A percentile compares a stretch with the other conserved stretches of the same genome.
These are phyloP conservation scores for Yoshiicerus persimilis DNA, from an alignment of 1,140 invertebrate species.

Conservation along the genomic window DNA sequence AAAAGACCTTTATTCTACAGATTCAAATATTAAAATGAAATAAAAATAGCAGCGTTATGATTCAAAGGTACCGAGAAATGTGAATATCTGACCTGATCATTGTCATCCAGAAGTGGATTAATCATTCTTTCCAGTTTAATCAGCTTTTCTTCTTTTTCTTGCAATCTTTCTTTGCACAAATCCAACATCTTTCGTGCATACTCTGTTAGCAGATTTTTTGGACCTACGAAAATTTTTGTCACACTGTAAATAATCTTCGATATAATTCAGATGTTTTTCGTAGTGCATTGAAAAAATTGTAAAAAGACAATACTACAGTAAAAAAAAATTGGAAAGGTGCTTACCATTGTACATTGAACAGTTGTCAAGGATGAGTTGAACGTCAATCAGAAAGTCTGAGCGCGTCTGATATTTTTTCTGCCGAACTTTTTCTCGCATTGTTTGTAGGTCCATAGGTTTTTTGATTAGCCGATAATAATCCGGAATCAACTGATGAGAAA, in stretches of 20 bases:
- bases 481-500: conserved; percentile 66
- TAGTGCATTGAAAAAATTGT: background rate
- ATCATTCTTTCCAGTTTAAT: conserved; percentile 97
- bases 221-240: conserved; percentile 60
- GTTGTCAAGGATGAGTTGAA: conserved; percentile 96
- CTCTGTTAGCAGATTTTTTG: conserved; percentile 79
- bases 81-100: conserved; percentile 70
- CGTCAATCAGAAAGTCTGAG: conserved; percentile 91
- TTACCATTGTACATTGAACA: conserved; percentile 88
- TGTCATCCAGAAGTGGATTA: conserved; percentile 95
- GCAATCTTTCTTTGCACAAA: conserved; percentile 77
- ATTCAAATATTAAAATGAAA: background rate
- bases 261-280: too few species aligned
- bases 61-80: background rate
- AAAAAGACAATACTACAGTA: background rate
- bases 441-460: conserved; percentile 95
- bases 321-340: background rate
- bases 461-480: conserved; percentile 93
- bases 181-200: conserved; percentile 86
- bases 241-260: too few species aligned
- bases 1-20: background rate
- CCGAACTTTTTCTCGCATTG: conserved; percentile 87
- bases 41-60: too few species aligned
- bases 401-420: conserved; percentile 91
- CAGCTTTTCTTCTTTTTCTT: conserved; percentile 90